Evolutionary conservation across 1,140 invertebrate species (phyloP), one percentile per base, ranked within the genome.

Genomic region (Laupala kohalensis): DNA sequence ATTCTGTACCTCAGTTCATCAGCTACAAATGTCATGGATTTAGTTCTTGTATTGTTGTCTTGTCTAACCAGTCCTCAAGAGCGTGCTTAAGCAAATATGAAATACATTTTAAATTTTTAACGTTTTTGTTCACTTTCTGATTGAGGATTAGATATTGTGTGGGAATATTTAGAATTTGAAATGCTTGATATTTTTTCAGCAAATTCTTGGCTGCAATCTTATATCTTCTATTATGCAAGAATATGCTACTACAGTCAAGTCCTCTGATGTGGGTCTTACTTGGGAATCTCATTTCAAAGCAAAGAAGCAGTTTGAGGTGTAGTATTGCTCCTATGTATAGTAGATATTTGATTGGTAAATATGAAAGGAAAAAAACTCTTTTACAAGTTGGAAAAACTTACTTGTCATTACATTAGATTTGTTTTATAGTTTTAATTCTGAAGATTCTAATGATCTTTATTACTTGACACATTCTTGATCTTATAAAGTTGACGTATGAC

Each of bases 201-300:
- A 89, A 84, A 81, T 88, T 71, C 78, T 95, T 37, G 92, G 91
- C 12, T 95, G 93, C 77, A 89, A 90, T 71, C 86, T 96, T 71
- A 87, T 96, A 74, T 84, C 88, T 69, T 87, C 91, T 12, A 81
- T 96, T 62, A 87, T 96, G 81, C 90, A 92, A 85, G 94, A 96
- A 81, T 94, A 93, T 84, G 89, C 91, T 64, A 90, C 86, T 62
- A 92, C 92, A n/a, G 85, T 89, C 0, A 90, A 93, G 78, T 92
- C 92, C 6, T 89, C 91, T 25, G 92, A 93, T 82, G 88, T 94
- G 64, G 92, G 92, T 12, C 79, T 96, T 63, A 89, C 92, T 19
- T 95, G 90, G 90, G 92, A 93, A 81, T 86, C 89, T n/a, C 92
- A 95, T 80, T 89, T 90, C 74, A 87, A 87, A 78, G 88, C 91